Conservation (phyloP, 2,113 vertebrate species). For the Maccullochella peelii region DNA sequence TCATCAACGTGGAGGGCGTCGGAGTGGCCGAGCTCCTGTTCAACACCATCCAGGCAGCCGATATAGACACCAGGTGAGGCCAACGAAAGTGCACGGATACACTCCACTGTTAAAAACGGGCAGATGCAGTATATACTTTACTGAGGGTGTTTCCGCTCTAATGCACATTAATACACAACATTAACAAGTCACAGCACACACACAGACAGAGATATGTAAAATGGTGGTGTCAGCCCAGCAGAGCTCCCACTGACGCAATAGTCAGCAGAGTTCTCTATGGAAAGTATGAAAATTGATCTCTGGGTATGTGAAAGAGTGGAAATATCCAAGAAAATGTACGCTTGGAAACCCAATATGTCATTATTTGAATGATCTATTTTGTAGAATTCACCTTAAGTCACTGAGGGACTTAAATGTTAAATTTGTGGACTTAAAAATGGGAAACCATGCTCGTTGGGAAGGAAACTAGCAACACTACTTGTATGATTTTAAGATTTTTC, state of each 20-base stretch:
- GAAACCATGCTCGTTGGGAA: background rate
- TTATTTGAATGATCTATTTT: background rate
- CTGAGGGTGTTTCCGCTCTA: background rate
- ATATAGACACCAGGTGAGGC: conserved; percentile 96
- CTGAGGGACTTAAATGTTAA: no score
- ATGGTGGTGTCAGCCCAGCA: background rate
- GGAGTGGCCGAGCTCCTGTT: conserved; percentile 98
- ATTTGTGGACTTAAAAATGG: background rate
- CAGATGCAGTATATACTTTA: background rate
- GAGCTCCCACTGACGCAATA: background rate
- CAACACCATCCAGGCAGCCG: conserved; percentile 98
- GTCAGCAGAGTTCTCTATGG: background rate
- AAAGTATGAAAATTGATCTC: conserved; percentile 34
- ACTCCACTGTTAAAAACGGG: background rate
- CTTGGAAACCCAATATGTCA: background rate
- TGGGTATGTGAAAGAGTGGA: background rate
- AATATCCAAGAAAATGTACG: background rate
- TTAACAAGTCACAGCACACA: background rate
- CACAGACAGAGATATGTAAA: background rate
- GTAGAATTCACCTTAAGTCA: background rate
- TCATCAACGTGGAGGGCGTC: conserved; percentile 98
- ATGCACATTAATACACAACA: background rate
- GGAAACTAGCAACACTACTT: background rate
- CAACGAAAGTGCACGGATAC: background rate
- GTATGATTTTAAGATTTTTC: background rate